Evolutionary conservation across 2,113 vertebrate species (phyloP).

Genomic region (Bos indicus): DNA sequence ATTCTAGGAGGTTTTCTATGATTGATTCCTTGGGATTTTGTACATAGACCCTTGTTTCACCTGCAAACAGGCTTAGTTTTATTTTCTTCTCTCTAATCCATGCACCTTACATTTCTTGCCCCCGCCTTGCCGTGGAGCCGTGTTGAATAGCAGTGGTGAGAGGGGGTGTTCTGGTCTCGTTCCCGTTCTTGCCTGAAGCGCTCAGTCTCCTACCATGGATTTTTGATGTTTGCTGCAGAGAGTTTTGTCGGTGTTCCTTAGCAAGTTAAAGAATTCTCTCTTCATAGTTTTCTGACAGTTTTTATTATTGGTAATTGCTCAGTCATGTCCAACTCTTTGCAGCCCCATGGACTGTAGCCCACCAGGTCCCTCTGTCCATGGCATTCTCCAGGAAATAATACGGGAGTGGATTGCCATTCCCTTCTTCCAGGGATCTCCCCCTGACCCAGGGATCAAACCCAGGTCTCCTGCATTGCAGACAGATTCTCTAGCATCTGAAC

Average conservation of each 20-base stretch:
- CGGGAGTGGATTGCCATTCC: not conserved
- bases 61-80: not conserved
- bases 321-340: not conserved
- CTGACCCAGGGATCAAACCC: not conserved
- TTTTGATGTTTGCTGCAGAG: not conserved
- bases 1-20: not conserved
- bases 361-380: not conserved
- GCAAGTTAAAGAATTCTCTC: not conserved
- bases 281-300: not conserved
- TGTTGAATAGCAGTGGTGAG: not conserved
- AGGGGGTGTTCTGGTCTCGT: too few relatives aligned
- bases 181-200: not conserved
- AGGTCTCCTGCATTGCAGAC: not conserved
- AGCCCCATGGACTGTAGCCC: not conserved
- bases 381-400: not conserved
- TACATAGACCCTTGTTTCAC: not conserved
- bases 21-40: not conserved
- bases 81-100: not conserved
- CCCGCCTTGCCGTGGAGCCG: accelerated
- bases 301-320: not conserved
- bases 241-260: not conserved
- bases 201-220: too few relatives aligned
- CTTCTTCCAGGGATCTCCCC: not conserved
- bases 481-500: not conserved
- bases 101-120: not conserved